These are phyloP conservation scores for Zootoca vivipara DNA, from an alignment of 2,113 vertebrate species.

Conservation along the genomic window DNA sequence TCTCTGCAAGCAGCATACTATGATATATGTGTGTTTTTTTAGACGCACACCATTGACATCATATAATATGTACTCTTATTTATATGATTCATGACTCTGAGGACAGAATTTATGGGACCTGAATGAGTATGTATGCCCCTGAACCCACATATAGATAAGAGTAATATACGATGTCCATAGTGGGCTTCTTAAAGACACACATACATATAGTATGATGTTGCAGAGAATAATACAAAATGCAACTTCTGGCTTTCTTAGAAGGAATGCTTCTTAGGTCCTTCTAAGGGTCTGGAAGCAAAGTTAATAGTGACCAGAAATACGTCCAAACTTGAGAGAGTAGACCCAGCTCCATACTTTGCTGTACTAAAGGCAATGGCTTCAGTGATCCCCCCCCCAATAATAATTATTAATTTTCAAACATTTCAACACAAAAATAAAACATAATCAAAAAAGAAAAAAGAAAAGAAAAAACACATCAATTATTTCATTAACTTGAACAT, in stretches of 20 bases:
- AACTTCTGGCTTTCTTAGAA: not conserved
- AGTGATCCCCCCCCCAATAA: too few relatives aligned
- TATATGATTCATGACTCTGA: too few relatives aligned
- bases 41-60: too few relatives aligned
- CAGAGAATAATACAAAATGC: not conserved
- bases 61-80: not conserved
- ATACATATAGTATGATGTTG: not conserved
- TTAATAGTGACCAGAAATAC: not conserved
- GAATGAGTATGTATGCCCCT: not conserved
- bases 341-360: not conserved
- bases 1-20: too few relatives aligned
- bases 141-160: not conserved
- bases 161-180: not conserved
- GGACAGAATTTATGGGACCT: not conserved
- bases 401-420: too few relatives aligned
- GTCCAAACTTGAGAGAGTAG: not conserved
- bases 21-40: too few relatives aligned
- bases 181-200: not conserved
- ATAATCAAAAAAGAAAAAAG: too few relatives aligned
- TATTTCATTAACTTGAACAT: too few relatives aligned
- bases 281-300: not conserved
- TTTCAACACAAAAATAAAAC: too few relatives aligned
- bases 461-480: too few relatives aligned
- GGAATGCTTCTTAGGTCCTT: not conserved
- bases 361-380: too few relatives aligned